These are phyloP conservation scores for Monochamus saltuarius DNA, from an alignment of 1,140 invertebrate species.

Conservation along the genomic window DNA sequence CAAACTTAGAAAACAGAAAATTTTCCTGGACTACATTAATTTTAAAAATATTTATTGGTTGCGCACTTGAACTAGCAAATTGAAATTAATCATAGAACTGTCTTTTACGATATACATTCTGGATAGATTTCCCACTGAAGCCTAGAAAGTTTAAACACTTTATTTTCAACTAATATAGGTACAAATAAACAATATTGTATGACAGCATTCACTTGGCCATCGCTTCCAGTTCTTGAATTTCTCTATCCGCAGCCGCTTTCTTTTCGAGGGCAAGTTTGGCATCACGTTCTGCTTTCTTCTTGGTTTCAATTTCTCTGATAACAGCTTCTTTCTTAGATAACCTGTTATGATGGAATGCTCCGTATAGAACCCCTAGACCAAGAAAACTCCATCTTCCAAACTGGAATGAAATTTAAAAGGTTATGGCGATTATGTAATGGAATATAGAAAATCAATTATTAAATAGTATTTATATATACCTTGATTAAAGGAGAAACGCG, in stretches of 20 bases:
- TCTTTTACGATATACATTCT: too few species aligned
- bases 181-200: background rate
- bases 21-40: too few species aligned
- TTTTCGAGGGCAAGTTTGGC: slow-evolving; percentile 70
- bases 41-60: too few species aligned
- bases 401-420: slow-evolving; percentile 48
- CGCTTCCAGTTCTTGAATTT: slow-evolving; percentile 47
- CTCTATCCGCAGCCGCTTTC: slow-evolving; percentile 55
- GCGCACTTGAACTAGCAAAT: too few species aligned
- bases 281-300: slow-evolving; percentile 66
- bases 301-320: slow-evolving; percentile 64
- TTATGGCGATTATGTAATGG: slow-evolving; percentile 21
- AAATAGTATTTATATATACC: slow-evolving; percentile 48
- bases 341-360: slow-evolving; percentile 67
- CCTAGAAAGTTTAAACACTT: background rate
- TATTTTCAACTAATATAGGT: slow-evolving; percentile 7
- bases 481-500: slow-evolving; percentile 73
- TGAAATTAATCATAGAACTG: too few species aligned
- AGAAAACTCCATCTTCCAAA: slow-evolving; percentile 75
- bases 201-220: slow-evolving; percentile 33
- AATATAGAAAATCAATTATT: slow-evolving; percentile 33
- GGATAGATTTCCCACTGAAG: too few species aligned
- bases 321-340: slow-evolving; percentile 66
- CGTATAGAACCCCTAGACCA: slow-evolving; percentile 65
- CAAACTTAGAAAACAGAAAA: too few species aligned